Evolutionary conservation across 2,888 invertebrate genomes (phyloP).

Genomic region (Calliphora vomitoria): DNA sequence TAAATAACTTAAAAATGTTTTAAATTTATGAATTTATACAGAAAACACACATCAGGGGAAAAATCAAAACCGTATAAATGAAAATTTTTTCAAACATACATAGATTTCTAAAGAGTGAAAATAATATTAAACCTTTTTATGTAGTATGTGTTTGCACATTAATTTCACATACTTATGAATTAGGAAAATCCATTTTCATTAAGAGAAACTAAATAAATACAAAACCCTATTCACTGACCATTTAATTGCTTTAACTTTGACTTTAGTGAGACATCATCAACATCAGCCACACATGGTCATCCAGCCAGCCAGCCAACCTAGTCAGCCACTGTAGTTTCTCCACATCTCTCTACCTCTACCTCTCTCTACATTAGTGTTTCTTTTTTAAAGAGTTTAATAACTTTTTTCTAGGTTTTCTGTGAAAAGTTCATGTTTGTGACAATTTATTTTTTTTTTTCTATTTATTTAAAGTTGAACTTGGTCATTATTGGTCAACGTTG

Average conservation of each 20-base stretch:
- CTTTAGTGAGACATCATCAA: conserved; percentile 53
- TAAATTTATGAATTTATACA: conserved; percentile 64
- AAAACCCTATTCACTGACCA: conserved; percentile 28
- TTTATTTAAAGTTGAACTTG: conserved; percentile 35
- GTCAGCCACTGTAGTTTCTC: conserved; percentile 21
- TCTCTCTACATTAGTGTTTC: conserved; percentile 27
- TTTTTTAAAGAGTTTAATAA: conserved; percentile 32
- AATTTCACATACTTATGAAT: background rate
- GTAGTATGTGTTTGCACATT: conserved; percentile 4
- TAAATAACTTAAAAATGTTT: conserved; percentile 38
- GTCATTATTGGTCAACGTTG: conserved; percentile 30
- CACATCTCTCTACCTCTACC: background rate
- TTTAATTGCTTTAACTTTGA: conserved; percentile 67
- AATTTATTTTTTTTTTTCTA: conserved; percentile 19
- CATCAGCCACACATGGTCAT: conserved; percentile 4
- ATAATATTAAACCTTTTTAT: background rate
- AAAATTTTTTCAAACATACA: background rate
- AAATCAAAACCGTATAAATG: too few relatives aligned
- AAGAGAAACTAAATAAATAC: conserved; percentile 24
- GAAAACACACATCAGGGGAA: background rate
- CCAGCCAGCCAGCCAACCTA: background rate
- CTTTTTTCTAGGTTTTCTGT: conserved; percentile 39
- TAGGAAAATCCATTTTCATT: conserved; percentile 24
- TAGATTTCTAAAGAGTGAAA: background rate
- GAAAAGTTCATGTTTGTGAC: conserved; percentile 47